Conservation (phyloP, 2,797 vertebrate genomes). For the Amazona ochrocephala region DNA sequence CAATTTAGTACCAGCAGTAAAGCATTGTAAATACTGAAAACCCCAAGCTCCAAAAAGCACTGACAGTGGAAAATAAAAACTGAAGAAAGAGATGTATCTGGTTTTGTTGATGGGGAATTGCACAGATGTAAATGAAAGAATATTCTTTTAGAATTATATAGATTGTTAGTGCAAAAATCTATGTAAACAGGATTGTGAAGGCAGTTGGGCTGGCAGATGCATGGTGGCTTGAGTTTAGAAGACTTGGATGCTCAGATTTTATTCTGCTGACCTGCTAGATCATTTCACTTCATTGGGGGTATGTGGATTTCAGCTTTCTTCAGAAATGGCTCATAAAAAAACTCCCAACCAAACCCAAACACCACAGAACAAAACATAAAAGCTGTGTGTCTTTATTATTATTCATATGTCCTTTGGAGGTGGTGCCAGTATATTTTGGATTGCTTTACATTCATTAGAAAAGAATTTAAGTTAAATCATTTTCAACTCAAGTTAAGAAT, state of each 20-base stretch:
- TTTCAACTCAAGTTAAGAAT: neutral
- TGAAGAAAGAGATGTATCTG: neutral
- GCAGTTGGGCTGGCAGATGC: accelerated
- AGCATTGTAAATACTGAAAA: neutral
- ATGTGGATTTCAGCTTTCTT: neutral
- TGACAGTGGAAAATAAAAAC: neutral
- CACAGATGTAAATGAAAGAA: neutral
- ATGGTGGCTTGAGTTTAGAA: neutral
- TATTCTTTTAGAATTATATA: neutral
- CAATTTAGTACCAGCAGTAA: neutral
- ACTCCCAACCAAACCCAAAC: neutral
- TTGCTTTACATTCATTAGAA: neutral
- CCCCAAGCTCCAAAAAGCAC: neutral
- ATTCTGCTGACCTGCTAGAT: neutral
- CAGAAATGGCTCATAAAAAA: neutral
- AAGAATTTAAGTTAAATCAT: neutral
- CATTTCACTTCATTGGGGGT: neutral
- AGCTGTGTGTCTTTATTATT: neutral
- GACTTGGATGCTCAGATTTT: neutral
- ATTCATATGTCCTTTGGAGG: neutral
- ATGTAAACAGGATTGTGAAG: neutral
- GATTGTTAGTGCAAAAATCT: neutral
- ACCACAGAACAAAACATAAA: neutral
- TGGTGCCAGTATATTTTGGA: neutral
- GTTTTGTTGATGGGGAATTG: neutral